Percentiles rank a stretch among this genome's conserved stretches.
Evolutionary conservation across 2,888 invertebrate species (phyloP).

Genomic region (Allolobophora icterica): DNA sequence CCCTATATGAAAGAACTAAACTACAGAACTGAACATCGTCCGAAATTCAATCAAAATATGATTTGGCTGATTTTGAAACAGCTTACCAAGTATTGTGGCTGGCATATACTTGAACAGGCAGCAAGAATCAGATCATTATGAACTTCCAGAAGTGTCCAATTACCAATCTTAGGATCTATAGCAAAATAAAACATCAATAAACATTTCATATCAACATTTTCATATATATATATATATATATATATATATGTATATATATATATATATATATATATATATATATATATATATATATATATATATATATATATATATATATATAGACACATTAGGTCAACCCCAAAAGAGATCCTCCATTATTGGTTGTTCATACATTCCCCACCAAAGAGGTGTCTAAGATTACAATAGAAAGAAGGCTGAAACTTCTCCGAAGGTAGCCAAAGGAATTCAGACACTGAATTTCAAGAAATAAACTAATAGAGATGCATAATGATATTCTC

Average conservation of each 20-base stretch:
- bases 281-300: no score
- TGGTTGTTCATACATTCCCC: neutral
- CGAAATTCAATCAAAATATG: neutral
- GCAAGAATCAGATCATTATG: constrained; percentile 54
- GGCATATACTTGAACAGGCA: constrained; percentile 53
- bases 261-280: no score
- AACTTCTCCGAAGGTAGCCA: no score
- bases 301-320: no score
- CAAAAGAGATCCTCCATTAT: neutral
- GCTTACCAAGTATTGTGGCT: constrained; percentile 55
- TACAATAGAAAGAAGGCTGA: no score
- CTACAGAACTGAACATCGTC: neutral
- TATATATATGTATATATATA: no score
- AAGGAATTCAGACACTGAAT: no score
- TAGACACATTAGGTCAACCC: neutral
- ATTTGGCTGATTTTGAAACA: neutral
- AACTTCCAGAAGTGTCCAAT: constrained; percentile 53
- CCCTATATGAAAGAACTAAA: neutral
- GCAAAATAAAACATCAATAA: constrained; percentile 24
- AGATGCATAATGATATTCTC: no score
- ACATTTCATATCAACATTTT: neutral
- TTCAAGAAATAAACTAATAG: no score
- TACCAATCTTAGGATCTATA: constrained; percentile 48
- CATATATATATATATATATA: no score
- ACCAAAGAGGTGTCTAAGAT: neutral